Evolutionary conservation across 2,888 invertebrate species (phyloP), one percentile per base, ranked within the genome.

Genomic region (Diarsia rubi): DNA sequence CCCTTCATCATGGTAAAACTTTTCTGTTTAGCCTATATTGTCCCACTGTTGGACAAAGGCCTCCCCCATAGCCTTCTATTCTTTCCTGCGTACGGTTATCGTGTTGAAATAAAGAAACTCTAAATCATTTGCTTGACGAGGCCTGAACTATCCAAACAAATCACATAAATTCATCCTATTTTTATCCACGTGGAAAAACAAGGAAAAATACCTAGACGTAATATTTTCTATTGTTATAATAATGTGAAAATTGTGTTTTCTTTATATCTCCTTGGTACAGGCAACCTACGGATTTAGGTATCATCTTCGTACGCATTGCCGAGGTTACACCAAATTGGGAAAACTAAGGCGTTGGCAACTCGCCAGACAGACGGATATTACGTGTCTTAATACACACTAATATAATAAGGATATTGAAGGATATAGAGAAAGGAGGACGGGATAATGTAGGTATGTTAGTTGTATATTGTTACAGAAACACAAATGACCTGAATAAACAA

Each of bases 301-400:
- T 74, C 73, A 67, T 81, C 54, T 59, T n/a, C 8, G 67, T 76
- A 75, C 82, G 75, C 73, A 80, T 63, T 72, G 62, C 59, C 42
- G 75, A 68, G 80, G 84, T 84, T 80, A 73, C 71, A 86, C 69
- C 60, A 79, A 79, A 84, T 85, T 86, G 73, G 70, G 80, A 69
- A 73, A 81, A 83, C 75, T 75, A 71, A 85, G 75, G 74, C 75
- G 75, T 72, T 86, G 85, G 85, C 85, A 73, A 60, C 49, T 21
- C 19, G 79, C 85, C 85, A 85, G 80, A 69, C 67, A 69, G 69
- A 69, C 76, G 62, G 69, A 78, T 83, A 81, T 83, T 79, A 86
- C 78, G 83, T 79, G 81, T 81, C 69, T 77, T 84, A 81, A 83
- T 81, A 85, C 72, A 64, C 69, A 70, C 70, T 85, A 75, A 84